Evolutionary conservation across 2,888 invertebrate species (phyloP), one percentile per base, ranked within the genome.

Genomic region (Ceramica pisi): DNA sequence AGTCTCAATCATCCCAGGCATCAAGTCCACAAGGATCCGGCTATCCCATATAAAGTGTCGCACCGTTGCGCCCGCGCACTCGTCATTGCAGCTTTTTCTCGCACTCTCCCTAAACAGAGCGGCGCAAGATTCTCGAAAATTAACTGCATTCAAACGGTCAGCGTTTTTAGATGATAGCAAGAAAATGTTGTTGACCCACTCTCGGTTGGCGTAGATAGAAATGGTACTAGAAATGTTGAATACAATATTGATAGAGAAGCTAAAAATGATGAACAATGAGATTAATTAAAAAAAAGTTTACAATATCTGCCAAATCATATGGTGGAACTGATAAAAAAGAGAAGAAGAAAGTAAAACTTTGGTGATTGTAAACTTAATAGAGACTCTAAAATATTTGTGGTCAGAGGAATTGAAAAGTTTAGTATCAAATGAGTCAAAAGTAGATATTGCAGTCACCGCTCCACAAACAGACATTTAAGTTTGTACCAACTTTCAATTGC

Each of bases 41-140:
- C 74, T 71, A 53, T 63, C 69, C 81, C 85, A 75, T 83, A 86
- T 80, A 82, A 51, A 85, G 83, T 71, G 59, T 57, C 66, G 59
- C 61, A 84, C 87, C 80, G 87, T 80, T 86, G 78, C 64, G 59
- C 41, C 69, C 35, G 75, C 76, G 63, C 78, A 64, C 56, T 70
- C 70, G 80, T 71, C 48, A 56, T 70, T 67, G 57, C 82, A 21
- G 75, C 67, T 89, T 88, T 88, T 89, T 85, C 77, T 78, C 48
- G 56, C 69, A 35, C 70, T 74, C 70, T 82, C 83, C 86, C 86
- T 89, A 88, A 87, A 86, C 75, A 88, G 89, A 62, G 56, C 53
- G 48, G 55, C 71, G 63, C 66, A 65, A 78, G 86, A 83, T 87
- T 88, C 87, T 86, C 80, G 84, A 86, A 89, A 89, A 86, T 86